Conservation (phyloP, 2,888 invertebrate genomes). For the Leptinotarsa tumamoca region DNA sequence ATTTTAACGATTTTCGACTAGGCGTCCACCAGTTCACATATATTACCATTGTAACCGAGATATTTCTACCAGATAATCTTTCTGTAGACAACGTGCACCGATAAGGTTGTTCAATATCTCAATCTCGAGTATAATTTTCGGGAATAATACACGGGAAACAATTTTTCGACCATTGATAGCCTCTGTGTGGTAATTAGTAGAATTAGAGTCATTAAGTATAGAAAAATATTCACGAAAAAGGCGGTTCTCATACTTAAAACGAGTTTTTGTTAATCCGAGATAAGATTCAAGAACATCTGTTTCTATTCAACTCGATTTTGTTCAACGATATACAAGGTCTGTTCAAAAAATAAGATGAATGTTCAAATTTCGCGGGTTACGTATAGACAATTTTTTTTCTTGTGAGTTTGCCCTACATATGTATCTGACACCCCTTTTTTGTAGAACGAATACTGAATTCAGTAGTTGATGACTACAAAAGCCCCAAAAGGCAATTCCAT, state of each 20-base stretch:
- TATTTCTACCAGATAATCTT: conserved; percentile 32
- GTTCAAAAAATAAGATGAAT: too few species aligned
- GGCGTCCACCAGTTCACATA: conserved; percentile 23
- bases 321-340: too few species aligned
- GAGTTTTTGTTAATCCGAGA: conserved; percentile 15
- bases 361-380: too few species aligned
- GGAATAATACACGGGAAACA: conserved; percentile 11
- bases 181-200: conserved; percentile 29
- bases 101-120: conserved; percentile 16
- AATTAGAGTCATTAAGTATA: conserved; percentile 23
- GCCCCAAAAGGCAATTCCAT: too few species aligned
- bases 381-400: too few species aligned
- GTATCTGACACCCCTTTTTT: too few species aligned
- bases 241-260: conserved; percentile 15
- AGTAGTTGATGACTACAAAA: too few species aligned
- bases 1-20: conserved; percentile 12
- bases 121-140: conserved; percentile 8
- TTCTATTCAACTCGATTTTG: conserved; percentile 1
- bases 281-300: conserved; percentile 29
- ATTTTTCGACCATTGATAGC: conserved; percentile 3
- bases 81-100: background rate
- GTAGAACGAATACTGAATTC: too few species aligned
- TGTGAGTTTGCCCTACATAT: too few species aligned
- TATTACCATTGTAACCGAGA: conserved; percentile 32
- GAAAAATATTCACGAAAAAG: conserved; percentile 27